These are phyloP conservation scores for Sinhomidia bicolor DNA, from an alignment of 2,888 invertebrate genomes.

Conservation along the genomic window DNA sequence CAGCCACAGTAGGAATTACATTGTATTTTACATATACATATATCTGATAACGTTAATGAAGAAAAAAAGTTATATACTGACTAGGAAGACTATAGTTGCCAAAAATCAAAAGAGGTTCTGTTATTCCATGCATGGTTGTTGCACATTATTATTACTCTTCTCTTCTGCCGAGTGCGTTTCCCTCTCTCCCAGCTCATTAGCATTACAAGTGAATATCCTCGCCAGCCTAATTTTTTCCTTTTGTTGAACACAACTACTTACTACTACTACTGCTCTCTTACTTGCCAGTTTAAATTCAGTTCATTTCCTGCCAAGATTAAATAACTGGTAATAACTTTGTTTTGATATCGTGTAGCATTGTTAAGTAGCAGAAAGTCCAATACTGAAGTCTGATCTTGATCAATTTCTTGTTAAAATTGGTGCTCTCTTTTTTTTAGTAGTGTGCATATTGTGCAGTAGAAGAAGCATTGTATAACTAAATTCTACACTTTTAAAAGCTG, in stretches of 20 bases:
- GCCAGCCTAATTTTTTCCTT: slow-evolving; percentile 2
- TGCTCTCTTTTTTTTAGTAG: too few relatives aligned
- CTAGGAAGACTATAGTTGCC: not conserved
- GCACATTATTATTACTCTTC: slow-evolving; percentile 22
- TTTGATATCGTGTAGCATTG: not conserved
- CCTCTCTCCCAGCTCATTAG: slow-evolving; percentile 28
- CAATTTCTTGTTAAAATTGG: not conserved
- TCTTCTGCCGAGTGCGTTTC: not conserved
- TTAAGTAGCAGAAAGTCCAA: too few relatives aligned
- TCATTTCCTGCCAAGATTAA: not conserved
- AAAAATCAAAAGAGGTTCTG: not conserved
- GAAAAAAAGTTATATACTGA: not conserved
- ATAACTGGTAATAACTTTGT: slow-evolving; percentile 10
- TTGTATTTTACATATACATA: not conserved
- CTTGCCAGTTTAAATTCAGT: slow-evolving; percentile 2
- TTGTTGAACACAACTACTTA: not conserved
- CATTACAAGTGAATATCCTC: not conserved
- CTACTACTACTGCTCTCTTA: not conserved
- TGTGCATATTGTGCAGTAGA: not conserved
- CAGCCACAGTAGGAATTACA: not conserved
- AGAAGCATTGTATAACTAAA: not conserved
- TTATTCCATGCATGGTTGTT: slow-evolving; percentile 5
- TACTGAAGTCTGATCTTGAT: not conserved
- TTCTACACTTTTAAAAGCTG: not conserved
- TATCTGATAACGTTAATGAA: not conserved